phyloP scores from a whole-genome alignment of 2,113 vertebrate genomes.

The Anolis carolinensis region DNA sequence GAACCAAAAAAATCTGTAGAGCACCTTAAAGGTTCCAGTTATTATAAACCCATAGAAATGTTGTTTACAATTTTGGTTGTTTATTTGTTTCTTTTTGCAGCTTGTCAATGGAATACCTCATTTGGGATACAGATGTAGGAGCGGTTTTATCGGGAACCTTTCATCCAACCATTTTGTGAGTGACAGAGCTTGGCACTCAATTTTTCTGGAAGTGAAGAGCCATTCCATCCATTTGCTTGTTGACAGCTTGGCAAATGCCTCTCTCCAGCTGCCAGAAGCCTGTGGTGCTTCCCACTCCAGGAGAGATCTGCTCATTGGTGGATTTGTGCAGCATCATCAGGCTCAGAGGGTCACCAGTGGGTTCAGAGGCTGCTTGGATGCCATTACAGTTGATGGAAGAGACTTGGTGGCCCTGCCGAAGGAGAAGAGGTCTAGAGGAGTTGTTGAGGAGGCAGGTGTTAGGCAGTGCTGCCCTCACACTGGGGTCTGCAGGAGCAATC shows the following conservation, averaged over 20 bases:
- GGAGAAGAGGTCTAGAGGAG: constrained; percentile 61
- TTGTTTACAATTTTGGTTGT: background rate
- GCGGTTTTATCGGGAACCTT: constrained; percentile 62
- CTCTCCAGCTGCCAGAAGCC: constrained; percentile 68
- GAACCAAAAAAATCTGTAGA: too few species aligned
- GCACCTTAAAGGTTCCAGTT: too few species aligned
- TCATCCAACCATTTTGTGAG: constrained; percentile 71
- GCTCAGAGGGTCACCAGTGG: constrained; percentile 62
- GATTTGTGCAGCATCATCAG: constrained; percentile 47
- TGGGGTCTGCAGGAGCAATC: constrained; percentile 74
- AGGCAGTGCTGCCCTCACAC: constrained; percentile 80
- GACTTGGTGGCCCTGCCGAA: constrained; percentile 67
- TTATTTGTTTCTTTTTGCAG: constrained; percentile 72
- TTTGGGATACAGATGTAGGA: constrained; percentile 81
- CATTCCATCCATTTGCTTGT: constrained; percentile 74
- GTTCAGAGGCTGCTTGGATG: constrained; percentile 88
- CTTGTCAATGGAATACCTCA: constrained; percentile 76
- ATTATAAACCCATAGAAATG: too few species aligned
- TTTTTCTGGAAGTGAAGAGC: constrained; percentile 84
- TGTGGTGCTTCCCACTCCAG: constrained; percentile 73
- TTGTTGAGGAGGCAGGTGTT: constrained; percentile 78
- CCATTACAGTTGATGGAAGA: constrained; percentile 79
- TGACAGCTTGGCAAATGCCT: constrained; percentile 68
- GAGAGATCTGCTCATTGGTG: constrained; percentile 80
- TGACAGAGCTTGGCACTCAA: constrained; percentile 82